Conservation (phyloP, 2,888 invertebrate genomes). For the Dyspetes luteomarginatus region DNA sequence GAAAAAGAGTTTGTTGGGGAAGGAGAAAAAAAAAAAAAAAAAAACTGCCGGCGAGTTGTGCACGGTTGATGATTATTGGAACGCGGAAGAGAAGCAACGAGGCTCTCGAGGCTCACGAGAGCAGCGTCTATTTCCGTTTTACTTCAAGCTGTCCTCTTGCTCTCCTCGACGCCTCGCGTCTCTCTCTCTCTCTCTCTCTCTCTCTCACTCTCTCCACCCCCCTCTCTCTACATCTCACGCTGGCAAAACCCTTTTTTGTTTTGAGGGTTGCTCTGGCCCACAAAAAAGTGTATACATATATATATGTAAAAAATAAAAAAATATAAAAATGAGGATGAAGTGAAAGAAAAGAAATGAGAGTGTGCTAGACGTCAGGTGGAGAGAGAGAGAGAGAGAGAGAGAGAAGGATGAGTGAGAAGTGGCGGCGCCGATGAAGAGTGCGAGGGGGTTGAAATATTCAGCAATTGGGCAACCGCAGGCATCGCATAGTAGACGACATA, state of each 20-base stretch:
- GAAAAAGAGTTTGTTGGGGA: slow-evolving; percentile 42
- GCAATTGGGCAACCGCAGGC: slow-evolving; percentile 53
- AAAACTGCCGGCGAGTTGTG: slow-evolving; percentile 66
- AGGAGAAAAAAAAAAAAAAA: slow-evolving; percentile 47
- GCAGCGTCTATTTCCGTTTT: slow-evolving; percentile 79
- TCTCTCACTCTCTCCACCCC: slow-evolving; percentile 51
- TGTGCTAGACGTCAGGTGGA: slow-evolving; percentile 45
- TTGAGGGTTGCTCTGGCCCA: slow-evolving; percentile 32
- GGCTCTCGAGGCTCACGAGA: slow-evolving; percentile 67
- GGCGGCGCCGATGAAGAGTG: slow-evolving; percentile 33
- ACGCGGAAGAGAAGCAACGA: slow-evolving; percentile 75
- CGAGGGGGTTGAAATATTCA: slow-evolving; percentile 47
- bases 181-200: slow-evolving; percentile 41
- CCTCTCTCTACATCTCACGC: slow-evolving; percentile 53
- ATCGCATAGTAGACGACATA: slow-evolving; percentile 53
- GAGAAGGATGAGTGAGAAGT: slow-evolving; percentile 44
- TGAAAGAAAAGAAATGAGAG: slow-evolving; percentile 50
- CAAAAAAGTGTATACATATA: slow-evolving; percentile 30
- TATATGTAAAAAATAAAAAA: slow-evolving; percentile 25
- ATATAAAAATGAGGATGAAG: slow-evolving; percentile 26
- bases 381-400: slow-evolving; percentile 11
- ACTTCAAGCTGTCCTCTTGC: slow-evolving; percentile 65
- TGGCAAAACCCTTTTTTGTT: slow-evolving; percentile 22
- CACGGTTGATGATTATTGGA: slow-evolving; percentile 75
- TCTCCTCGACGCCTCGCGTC: slow-evolving; percentile 43